Evolutionary conservation across 2,113 vertebrate species (phyloP).

Genomic region (Sebastes fasciatus): DNA sequence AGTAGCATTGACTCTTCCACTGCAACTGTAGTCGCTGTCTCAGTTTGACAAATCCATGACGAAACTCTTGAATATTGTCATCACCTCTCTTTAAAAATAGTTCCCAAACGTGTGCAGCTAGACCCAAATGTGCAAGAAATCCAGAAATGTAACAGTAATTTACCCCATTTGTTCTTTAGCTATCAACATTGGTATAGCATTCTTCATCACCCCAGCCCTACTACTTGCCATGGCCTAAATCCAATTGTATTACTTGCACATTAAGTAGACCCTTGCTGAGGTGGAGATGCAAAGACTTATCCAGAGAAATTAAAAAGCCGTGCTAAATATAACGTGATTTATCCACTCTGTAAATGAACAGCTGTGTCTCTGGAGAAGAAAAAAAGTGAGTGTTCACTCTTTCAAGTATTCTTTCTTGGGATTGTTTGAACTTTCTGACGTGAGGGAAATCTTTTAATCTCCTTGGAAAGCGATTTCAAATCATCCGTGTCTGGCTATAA

Average conservation of each 20-base stretch:
- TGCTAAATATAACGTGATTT: slow-evolving; percentile 28
- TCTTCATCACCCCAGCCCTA: not conserved
- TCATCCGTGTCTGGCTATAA: not conserved
- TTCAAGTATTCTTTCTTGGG: slow-evolving; percentile 64
- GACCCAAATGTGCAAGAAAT: slow-evolving; percentile 42
- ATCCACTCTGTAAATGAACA: slow-evolving; percentile 15
- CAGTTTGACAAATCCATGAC: not conserved
- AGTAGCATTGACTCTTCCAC: not conserved
- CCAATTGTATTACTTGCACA: slow-evolving; percentile 15
- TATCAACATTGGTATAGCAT: slow-evolving; percentile 40
- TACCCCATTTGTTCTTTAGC: slow-evolving; percentile 56
- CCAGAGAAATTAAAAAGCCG: slow-evolving; percentile 31
- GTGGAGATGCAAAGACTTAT: slow-evolving; percentile 19
- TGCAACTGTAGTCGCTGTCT: slow-evolving; percentile 5
- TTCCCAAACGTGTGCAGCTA: slow-evolving; percentile 14
- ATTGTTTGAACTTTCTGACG: slow-evolving; percentile 23
- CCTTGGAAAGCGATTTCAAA: slow-evolving; percentile 12
- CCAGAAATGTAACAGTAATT: slow-evolving; percentile 62
- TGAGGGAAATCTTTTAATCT: slow-evolving; percentile 23
- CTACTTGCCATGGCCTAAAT: slow-evolving; percentile 16
- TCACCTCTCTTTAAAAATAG: not conserved
- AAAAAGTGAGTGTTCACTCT: slow-evolving; percentile 33
- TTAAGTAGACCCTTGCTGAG: slow-evolving; percentile 22
- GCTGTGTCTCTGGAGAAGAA: slow-evolving; percentile 17
- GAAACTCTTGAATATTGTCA: slow-evolving; percentile 12